Base-by-base conservation (phyloP, 2,888 invertebrate genomes). In the Acholoe squamosa region DNA sequence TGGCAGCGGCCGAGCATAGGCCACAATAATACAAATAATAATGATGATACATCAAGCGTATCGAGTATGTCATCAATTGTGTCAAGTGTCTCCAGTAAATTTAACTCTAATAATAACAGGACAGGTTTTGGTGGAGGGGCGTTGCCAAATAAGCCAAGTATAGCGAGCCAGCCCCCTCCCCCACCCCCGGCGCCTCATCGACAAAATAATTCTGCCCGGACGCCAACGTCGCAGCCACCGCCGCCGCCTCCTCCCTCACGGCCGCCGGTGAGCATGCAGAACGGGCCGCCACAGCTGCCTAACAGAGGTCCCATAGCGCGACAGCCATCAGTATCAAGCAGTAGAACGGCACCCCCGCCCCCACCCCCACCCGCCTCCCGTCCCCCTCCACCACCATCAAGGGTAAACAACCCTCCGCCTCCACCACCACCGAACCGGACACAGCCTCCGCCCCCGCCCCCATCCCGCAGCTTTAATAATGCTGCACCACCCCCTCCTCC, bases 141-240 rank as follows among this genome's bases (percentile, higher is more conserved):
- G 7, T 43, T 84, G 22, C 84, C 34, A 0, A 84, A 84, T 51
- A 84, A 33, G 34, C 84, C 84, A 25, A 34, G 22, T 7, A 51
- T 84, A 10, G 43, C n/a, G 33, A 16, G 3, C 98, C 92, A 97
- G 98, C 93, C 98, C 98, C 92, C 91, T 31, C 90, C 90, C 28
- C 91, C 92, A 19, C 76, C 91, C 22, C 89, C 91, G 28, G 33
- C 80, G 0, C 34, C 22, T 14, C 33, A 80, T n/a, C 80, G 80
- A 28, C 43, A n/a, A 19, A 1, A 1, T 25, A 10, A 19, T 5
- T 54, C 22, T 0, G 5, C 52, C 12, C 25, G 19, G 31, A n/a
- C 54, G 0, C 54, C 19, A 3, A 14, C 54, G n/a, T 5, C 54
- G 0, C n/a, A 16, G 7, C 86, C 52, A 12, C 54, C 86, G 31